Percentiles rank a stretch among this genome's conserved stretches.
Conservation (phyloP, 2,113 vertebrate genomes). For the Coptodon rendalli region DNA sequence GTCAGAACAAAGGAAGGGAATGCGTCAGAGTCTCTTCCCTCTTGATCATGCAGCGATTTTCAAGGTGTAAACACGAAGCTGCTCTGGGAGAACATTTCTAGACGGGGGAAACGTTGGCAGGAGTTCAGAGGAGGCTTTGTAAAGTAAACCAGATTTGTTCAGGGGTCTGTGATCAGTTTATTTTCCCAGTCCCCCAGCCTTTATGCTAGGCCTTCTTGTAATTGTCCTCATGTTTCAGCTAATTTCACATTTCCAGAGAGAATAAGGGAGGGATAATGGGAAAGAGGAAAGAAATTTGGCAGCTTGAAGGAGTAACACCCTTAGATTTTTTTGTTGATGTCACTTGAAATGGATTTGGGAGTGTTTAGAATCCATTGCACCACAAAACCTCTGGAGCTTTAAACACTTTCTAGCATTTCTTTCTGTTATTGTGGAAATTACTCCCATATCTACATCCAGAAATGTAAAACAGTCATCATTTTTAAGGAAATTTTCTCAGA, state of each 20-base stretch:
- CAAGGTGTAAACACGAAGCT: constrained; percentile 67
- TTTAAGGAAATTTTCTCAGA: neutral
- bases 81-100: constrained; percentile 48
- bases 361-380: neutral
- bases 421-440: neutral
- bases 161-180: constrained; percentile 61
- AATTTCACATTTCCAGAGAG: constrained; percentile 65
- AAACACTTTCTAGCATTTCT: neutral
- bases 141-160: constrained; percentile 72
- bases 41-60: constrained; percentile 55
- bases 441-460: neutral
- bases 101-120: constrained; percentile 45
- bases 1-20: constrained; percentile 54
- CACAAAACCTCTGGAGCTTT: constrained; percentile 5
- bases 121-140: constrained; percentile 67
- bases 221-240: constrained; percentile 69
- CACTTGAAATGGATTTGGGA: constrained; percentile 24
- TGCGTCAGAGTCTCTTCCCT: constrained; percentile 16
- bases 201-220: constrained; percentile 57
- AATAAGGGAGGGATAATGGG: constrained; percentile 15
- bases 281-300: constrained; percentile 37
- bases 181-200: constrained; percentile 58
- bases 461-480: neutral
- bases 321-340: constrained; percentile 31
- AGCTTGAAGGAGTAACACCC: constrained; percentile 21